Evolutionary conservation across 2,113 vertebrate genomes (phyloP).

Genomic region (Dasyornis broadbenti): DNA sequence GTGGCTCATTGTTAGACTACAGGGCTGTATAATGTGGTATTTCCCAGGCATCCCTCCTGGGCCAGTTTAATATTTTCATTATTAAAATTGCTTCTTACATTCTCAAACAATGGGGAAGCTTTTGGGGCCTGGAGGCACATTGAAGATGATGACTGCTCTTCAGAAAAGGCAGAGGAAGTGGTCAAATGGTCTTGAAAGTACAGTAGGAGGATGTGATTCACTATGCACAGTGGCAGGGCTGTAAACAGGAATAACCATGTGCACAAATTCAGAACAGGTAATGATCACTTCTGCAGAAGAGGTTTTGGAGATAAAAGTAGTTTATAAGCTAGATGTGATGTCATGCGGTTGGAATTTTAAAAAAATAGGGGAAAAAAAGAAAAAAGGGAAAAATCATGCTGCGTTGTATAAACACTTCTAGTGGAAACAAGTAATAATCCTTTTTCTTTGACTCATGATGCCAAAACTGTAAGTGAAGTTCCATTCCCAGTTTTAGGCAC

Average conservation of each 20-base stretch:
- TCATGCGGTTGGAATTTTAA: neutral
- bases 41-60: neutral
- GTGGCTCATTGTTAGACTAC: neutral
- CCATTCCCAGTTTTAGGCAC: neutral
- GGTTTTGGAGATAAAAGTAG: neutral
- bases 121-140: neutral
- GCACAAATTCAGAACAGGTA: neutral
- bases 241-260: neutral
- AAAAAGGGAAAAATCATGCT: neutral
- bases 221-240: neutral
- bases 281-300: neutral
- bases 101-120: neutral
- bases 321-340: neutral
- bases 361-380: accelerated
- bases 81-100: neutral
- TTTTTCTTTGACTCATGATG: neutral
- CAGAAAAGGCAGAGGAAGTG: neutral
- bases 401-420: neutral
- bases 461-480: neutral
- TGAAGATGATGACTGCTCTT: neutral
- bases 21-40: neutral
- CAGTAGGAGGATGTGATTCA: neutral
- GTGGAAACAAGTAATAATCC: neutral
- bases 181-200: neutral
- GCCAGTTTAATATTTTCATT: neutral